These are phyloP conservation scores for Dichetophora obliterata DNA, from an alignment of 2,888 invertebrate species.

Conservation along the genomic window DNA sequence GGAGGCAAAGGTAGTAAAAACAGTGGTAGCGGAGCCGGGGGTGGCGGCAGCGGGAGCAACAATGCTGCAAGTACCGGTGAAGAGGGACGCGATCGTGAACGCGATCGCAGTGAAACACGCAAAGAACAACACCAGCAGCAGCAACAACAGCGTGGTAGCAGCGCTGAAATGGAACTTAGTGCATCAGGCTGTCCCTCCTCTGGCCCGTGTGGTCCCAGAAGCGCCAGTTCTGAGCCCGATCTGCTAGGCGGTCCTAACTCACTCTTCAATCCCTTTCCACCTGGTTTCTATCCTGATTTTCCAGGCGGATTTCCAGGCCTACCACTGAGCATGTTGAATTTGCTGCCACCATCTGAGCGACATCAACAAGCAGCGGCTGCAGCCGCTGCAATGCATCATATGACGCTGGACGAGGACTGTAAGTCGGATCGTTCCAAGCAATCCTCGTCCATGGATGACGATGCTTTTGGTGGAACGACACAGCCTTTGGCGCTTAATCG, in stretches of 20 bases:
- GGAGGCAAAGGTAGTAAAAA: conserved; percentile 53
- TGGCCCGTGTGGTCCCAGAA: conserved; percentile 71
- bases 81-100: conserved; percentile 40
- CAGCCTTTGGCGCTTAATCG: conserved; percentile 54
- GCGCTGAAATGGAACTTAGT: conserved; percentile 53
- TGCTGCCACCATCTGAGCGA: conserved; percentile 82
- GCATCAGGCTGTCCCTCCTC: conserved; percentile 51
- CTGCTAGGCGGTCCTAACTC: conserved; percentile 75
- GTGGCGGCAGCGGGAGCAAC: conserved; percentile 8
- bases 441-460: conserved; percentile 73
- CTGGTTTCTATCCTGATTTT: conserved; percentile 88
- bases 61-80: conserved; percentile 38
- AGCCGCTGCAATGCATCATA: conserved; percentile 71
- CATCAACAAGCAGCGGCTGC: conserved; percentile 70
- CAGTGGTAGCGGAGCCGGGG: conserved; percentile 37
- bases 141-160: conserved; percentile 48
- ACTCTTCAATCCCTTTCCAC: conserved; percentile 83
- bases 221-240: conserved; percentile 78
- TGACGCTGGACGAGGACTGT: conserved; percentile 77
- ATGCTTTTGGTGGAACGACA: conserved; percentile 63
- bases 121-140: conserved; percentile 31
- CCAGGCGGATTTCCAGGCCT: conserved; percentile 82
- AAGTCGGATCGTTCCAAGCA: conserved; percentile 77
- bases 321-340: conserved; percentile 86
- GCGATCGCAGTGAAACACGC: background rate